Conservation (phyloP, 2,113 vertebrate genomes). For the Alosa alosa region DNA sequence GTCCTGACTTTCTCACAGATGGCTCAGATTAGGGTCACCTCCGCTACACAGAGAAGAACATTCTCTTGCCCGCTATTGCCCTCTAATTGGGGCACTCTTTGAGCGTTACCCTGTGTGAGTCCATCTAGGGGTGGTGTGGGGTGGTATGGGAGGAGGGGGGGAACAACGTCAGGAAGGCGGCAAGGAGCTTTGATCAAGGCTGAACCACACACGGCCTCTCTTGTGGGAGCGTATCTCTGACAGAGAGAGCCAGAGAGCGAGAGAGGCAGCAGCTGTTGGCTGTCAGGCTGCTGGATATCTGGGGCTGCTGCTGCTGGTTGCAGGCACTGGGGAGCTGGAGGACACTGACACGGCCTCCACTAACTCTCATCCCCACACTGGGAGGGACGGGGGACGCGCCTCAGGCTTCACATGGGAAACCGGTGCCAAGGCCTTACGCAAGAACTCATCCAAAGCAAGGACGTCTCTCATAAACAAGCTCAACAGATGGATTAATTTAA, state of each 20-base stretch:
- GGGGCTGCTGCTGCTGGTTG: background rate
- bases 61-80: background rate
- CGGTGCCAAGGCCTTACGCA: background rate
- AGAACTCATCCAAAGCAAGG: background rate
- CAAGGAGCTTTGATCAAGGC: background rate
- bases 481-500: background rate
- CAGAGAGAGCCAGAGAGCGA: background rate
- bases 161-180: background rate
- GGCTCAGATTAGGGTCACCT: background rate
- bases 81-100: background rate
- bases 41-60: background rate
- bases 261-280: constrained; percentile 1
- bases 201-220: background rate
- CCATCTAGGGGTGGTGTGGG: background rate
- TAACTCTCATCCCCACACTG: background rate
- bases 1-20: background rate
- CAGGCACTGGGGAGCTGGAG: background rate
- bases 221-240: background rate
- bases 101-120: background rate
- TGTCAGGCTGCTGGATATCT: constrained; percentile 10
- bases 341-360: background rate
- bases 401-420: background rate
- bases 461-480: background rate
- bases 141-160: background rate
- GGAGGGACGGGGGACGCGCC: no score